A percentile compares a stretch with the other conserved stretches of the same genome.
These are phyloP conservation scores for Psittacula derbiana DNA, from an alignment of 2,797 vertebrate species.

Conservation along the genomic window DNA sequence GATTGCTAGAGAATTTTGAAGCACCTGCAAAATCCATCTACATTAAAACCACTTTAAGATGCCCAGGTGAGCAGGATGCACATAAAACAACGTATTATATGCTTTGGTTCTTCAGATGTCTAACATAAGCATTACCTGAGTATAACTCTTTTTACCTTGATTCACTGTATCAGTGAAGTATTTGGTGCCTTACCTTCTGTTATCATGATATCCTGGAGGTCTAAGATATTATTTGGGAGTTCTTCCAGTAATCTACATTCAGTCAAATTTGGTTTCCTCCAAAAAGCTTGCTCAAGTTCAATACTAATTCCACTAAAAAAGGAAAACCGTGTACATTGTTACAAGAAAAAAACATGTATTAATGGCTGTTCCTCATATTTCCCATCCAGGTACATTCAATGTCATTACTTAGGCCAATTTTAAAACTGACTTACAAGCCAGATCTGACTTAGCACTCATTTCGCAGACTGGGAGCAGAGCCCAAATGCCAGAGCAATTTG, in stretches of 20 bases:
- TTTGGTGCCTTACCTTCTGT: constrained; percentile 63
- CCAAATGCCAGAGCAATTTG: background rate
- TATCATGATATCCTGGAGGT: constrained; percentile 58
- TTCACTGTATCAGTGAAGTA: background rate
- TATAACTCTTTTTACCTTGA: background rate
- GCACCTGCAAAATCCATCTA: background rate
- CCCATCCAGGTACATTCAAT: background rate
- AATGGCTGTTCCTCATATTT: background rate
- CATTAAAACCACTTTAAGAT: background rate
- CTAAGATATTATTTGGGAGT: constrained; percentile 69
- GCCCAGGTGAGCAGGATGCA: background rate
- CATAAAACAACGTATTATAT: background rate
- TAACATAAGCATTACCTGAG: background rate
- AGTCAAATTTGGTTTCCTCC: constrained; percentile 63
- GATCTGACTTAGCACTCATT: background rate
- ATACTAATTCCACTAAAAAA: constrained; percentile 67
- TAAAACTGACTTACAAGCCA: background rate
- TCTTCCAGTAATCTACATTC: constrained; percentile 57
- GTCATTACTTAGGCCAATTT: background rate
- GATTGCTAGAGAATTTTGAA: background rate
- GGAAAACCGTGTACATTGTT: background rate
- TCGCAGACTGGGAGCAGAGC: background rate
- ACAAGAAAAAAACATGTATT: background rate
- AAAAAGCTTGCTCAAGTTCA: constrained; percentile 43
- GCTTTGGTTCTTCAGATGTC: background rate